phyloP scores from a whole-genome alignment of 2,888 invertebrate genomes.

The Drosophila bunnanda region DNA sequence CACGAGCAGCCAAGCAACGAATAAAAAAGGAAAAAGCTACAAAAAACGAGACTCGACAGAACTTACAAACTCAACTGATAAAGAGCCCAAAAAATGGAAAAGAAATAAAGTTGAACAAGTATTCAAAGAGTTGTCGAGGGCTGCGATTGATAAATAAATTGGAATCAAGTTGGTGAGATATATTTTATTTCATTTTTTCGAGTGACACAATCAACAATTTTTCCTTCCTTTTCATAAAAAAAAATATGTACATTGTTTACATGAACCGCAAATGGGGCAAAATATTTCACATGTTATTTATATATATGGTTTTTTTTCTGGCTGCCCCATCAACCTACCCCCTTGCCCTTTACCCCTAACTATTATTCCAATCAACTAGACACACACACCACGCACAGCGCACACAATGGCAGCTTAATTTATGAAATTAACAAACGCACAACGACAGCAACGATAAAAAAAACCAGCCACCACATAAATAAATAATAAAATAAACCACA shows the following conservation, averaged over 20 bases:
- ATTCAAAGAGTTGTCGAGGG: constrained; percentile 39
- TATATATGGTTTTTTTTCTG: constrained; percentile 7
- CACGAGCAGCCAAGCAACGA: constrained; percentile 2
- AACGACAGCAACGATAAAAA: constrained; percentile 44
- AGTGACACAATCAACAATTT: constrained; percentile 38
- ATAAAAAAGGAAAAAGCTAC: constrained; percentile 29
- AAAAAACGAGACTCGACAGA: constrained; percentile 46
- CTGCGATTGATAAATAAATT: constrained; percentile 40
- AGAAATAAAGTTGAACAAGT: constrained; percentile 23
- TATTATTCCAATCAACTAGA: constrained; percentile 37
- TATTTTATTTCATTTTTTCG: constrained; percentile 12
- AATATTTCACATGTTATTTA: constrained; percentile 37
- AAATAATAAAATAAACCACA: constrained; percentile 43
- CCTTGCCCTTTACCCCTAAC: constrained; percentile 32
- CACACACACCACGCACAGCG: constrained; percentile 24
- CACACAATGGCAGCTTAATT: constrained; percentile 63
- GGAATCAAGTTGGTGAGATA: constrained; percentile 19
- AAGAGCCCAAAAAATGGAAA: constrained; percentile 21
- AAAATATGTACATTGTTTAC: constrained; percentile 33
- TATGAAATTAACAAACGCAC: constrained; percentile 72
- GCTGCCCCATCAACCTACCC: neutral
- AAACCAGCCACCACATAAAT: constrained; percentile 56
- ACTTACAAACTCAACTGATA: constrained; percentile 67
- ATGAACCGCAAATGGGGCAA: constrained; percentile 38
- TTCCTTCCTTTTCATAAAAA: neutral